Conservation (phyloP, 2,888 invertebrate species). For the Apoda limacodes region DNA sequence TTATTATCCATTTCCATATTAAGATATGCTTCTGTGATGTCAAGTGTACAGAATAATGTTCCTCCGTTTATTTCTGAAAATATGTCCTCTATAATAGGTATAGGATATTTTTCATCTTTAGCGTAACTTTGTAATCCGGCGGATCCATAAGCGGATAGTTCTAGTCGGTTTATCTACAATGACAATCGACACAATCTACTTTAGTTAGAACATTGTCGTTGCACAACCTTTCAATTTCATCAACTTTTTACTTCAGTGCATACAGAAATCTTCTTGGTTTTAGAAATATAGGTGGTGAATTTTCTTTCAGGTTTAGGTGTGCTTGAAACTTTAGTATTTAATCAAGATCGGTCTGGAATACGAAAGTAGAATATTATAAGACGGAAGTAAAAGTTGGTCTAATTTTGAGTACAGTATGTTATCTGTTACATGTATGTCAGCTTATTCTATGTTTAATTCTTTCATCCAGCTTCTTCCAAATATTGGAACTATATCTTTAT, state of each 20-base stretch:
- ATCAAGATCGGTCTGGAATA: no score
- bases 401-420: no score
- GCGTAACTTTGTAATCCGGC: slow-evolving; percentile 12
- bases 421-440: no score
- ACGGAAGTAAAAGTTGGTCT: no score
- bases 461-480: slow-evolving; percentile 8
- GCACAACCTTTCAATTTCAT: slow-evolving; percentile 14
- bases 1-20: slow-evolving; percentile 9
- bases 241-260: slow-evolving; percentile 10
- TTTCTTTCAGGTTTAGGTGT: slow-evolving; percentile 8
- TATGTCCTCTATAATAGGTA: slow-evolving; percentile 15
- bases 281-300: slow-evolving; percentile 8
- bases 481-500: slow-evolving; percentile 4
- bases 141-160: slow-evolving; percentile 6
- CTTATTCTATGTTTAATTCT: no score
- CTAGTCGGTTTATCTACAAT: slow-evolving; percentile 11
- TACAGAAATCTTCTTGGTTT: slow-evolving; percentile 9
- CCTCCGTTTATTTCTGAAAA: slow-evolving; percentile 14
- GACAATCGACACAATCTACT: slow-evolving; percentile 14
- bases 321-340: slow-evolving; percentile 8
- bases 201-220: slow-evolving; percentile 12
- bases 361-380: no score
- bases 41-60: slow-evolving; percentile 15
- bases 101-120: slow-evolving; percentile 12
- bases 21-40: slow-evolving; percentile 11